These are phyloP conservation scores for Microplitis demolitor DNA, from an alignment of 1,140 invertebrate genomes.

Conservation along the genomic window DNA sequence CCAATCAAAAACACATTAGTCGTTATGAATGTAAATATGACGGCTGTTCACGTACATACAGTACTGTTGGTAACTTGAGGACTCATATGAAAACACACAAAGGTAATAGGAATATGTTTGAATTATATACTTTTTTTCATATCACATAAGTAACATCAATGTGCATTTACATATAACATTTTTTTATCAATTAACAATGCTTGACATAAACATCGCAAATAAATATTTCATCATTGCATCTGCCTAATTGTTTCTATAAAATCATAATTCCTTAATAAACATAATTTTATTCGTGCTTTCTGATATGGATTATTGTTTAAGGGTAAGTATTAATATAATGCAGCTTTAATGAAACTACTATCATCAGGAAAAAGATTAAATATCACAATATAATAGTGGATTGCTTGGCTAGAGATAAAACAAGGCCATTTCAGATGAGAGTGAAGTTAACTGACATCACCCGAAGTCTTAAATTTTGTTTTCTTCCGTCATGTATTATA, in stretches of 20 bases:
- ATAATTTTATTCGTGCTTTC: background rate
- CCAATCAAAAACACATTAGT: slow-evolving; percentile 69
- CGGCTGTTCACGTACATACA: slow-evolving; percentile 88
- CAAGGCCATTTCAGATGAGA: too few species aligned
- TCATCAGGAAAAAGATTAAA: background rate
- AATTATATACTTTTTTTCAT: background rate
- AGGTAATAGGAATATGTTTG: slow-evolving; percentile 65
- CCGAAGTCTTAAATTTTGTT: too few species aligned
- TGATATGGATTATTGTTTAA: background rate
- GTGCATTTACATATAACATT: background rate
- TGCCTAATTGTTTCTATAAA: background rate
- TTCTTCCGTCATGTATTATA: too few species aligned
- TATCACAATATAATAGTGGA: too few species aligned
- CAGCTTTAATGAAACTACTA: background rate
- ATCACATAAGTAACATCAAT: background rate
- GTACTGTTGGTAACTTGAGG: slow-evolving; percentile 90
- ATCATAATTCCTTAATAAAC: background rate
- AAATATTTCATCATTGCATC: background rate
- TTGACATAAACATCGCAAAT: background rate
- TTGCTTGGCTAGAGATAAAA: too few species aligned
- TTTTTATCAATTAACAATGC: background rate
- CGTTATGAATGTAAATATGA: slow-evolving; percentile 87
- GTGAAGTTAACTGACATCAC: too few species aligned
- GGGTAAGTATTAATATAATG: background rate
- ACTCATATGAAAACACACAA: slow-evolving; percentile 96